A percentile compares a stretch with the other conserved stretches of the same genome.
Evolutionary conservation across 2,797 vertebrate species (phyloP).

Genomic region (Melanotaenia trifasciata): DNA sequence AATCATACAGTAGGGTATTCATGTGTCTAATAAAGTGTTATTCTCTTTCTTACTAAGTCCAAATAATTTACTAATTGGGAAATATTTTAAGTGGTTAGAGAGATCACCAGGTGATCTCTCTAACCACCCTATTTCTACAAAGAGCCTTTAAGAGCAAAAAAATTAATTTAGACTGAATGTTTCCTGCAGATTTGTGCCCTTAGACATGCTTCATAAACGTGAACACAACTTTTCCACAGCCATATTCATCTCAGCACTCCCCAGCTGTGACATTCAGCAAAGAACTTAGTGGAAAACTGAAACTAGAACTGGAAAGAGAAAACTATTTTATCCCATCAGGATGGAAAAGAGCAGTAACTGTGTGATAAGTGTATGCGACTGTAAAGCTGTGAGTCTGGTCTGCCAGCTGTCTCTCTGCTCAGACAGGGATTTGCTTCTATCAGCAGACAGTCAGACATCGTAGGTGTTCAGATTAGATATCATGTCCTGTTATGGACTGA

Average conservation of each 20-base stretch:
- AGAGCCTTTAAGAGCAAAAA: constrained; percentile 22
- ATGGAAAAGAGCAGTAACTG: constrained; percentile 77
- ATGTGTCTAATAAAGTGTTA: constrained; percentile 52
- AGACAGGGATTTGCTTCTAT: constrained; percentile 54
- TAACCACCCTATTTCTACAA: constrained; percentile 10
- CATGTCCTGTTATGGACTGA: constrained; percentile 48
- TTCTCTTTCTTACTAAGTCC: constrained; percentile 54
- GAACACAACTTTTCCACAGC: constrained; percentile 68
- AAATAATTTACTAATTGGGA: constrained; percentile 57
- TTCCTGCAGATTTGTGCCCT: constrained; percentile 33
- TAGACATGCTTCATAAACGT: constrained; percentile 51
- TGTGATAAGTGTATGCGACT: constrained; percentile 59
- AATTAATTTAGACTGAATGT: constrained; percentile 26
- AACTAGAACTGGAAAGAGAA: constrained; percentile 34
- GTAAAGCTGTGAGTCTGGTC: constrained; percentile 44
- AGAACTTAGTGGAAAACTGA: constrained; percentile 62
- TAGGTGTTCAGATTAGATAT: constrained; percentile 74
- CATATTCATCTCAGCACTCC: constrained; percentile 46
- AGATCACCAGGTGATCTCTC: constrained; percentile 18
- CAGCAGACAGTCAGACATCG: constrained; percentile 63
- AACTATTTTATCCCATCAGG: constrained; percentile 62
- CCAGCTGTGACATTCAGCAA: constrained; percentile 57
- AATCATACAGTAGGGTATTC: constrained; percentile 27
- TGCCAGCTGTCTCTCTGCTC: constrained; percentile 40
- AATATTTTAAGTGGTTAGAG: constrained; percentile 23